Evolutionary conservation across 2,888 invertebrate species (phyloP).

Genomic region (Diaprepes abbreviatus): DNA sequence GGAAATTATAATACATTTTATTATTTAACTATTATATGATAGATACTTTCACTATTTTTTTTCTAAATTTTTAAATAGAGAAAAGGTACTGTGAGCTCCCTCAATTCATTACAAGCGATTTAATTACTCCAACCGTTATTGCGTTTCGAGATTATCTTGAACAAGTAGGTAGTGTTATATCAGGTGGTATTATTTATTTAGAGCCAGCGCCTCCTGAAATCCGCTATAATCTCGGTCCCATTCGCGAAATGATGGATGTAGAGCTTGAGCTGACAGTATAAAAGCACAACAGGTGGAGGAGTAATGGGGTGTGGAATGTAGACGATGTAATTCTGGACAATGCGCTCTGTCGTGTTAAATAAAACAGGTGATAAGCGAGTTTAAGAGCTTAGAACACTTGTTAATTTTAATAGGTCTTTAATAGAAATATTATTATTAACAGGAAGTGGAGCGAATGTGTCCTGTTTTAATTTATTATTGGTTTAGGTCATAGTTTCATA

Average conservation of each 20-base stretch:
- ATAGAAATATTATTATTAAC: too few relatives aligned
- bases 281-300: conserved; percentile 21
- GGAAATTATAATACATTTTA: too few relatives aligned
- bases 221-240: conserved; percentile 32
- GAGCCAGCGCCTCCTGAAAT: conserved; percentile 27
- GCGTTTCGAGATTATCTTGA: conserved; percentile 24
- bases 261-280: conserved; percentile 26
- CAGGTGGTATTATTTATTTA: conserved; percentile 40
- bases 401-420: too few relatives aligned
- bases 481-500: too few relatives aligned
- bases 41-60: too few relatives aligned
- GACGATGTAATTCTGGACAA: conserved; percentile 14
- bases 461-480: too few relatives aligned
- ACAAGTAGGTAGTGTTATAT: conserved; percentile 32
- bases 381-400: too few relatives aligned
- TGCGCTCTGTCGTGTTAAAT: not conserved
- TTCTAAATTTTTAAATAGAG: too few relatives aligned
- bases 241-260: conserved; percentile 35
- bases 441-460: too few relatives aligned
- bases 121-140: conserved; percentile 12
- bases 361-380: not conserved
- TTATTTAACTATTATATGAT: too few relatives aligned
- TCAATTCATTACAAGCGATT: not conserved
- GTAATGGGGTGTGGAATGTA: conserved; percentile 14
- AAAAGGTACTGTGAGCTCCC: too few relatives aligned